phyloP scores from a whole-genome alignment of 2,888 invertebrate genomes.

The Tuberolachnus salignus region DNA sequence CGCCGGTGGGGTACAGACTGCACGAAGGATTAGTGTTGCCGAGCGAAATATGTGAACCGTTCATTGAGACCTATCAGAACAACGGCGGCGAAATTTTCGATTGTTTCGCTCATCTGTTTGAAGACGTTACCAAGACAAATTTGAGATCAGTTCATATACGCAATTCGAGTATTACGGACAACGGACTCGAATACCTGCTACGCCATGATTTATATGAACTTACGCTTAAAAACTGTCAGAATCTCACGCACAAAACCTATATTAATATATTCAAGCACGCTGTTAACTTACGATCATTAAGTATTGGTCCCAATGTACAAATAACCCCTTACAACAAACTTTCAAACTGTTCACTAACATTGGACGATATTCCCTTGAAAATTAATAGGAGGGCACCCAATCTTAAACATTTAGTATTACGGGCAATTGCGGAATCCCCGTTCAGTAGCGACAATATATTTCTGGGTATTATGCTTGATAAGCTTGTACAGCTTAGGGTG shows the following conservation, averaged over 20 bases:
- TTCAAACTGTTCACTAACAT: constrained; percentile 37
- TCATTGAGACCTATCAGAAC: constrained; percentile 69
- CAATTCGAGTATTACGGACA: constrained; percentile 75
- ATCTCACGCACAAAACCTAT: constrained; percentile 70
- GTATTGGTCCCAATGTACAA: constrained; percentile 73
- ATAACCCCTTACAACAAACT: constrained; percentile 66
- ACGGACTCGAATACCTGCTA: constrained; percentile 73
- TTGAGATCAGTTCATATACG: constrained; percentile 63
- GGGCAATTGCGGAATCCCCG: constrained; percentile 30
- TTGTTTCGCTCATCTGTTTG: constrained; percentile 54
- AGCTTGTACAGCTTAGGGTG: constrained; percentile 52
- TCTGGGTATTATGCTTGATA: constrained; percentile 33
- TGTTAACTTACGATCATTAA: constrained; percentile 72
- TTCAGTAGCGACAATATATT: constrained; percentile 22
- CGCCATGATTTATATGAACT: constrained; percentile 76
- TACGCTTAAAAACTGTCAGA: constrained; percentile 76
- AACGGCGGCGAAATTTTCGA: constrained; percentile 69
- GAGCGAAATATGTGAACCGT: constrained; percentile 74
- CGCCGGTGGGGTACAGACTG: constrained; percentile 65
- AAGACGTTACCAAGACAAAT: constrained; percentile 33
- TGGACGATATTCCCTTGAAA: constrained; percentile 45
- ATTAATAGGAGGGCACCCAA: constrained; percentile 39
- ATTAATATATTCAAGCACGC: constrained; percentile 74
- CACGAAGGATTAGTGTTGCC: constrained; percentile 72
- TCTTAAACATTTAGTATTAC: constrained; percentile 37